A percentile compares a stretch with the other conserved stretches of the same genome.
phyloP scores from a whole-genome alignment of 2,113 vertebrate genomes.

The Macrotus californicus region DNA sequence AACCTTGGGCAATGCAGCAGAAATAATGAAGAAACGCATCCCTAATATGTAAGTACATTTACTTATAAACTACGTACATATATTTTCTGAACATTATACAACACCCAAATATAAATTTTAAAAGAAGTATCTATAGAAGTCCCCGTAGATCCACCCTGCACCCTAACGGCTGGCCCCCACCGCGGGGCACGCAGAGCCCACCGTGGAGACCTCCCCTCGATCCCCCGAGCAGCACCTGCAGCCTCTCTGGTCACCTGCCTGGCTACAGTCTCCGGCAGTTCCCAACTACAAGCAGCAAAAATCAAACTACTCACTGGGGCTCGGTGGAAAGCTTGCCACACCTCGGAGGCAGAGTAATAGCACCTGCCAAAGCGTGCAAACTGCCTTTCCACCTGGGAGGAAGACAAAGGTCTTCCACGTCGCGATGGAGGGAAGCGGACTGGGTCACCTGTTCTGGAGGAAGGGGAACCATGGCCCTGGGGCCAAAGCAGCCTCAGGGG shows the following conservation, averaged over 20 bases:
- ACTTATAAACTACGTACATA: not conserved
- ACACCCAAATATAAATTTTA: not conserved
- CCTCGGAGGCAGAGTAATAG: not conserved
- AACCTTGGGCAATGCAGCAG: not conserved
- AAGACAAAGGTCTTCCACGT: not conserved
- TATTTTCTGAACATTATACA: not conserved
- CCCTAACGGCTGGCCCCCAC: not conserved
- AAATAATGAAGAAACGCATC: not conserved
- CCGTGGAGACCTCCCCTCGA: not conserved
- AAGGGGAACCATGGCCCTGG: not conserved
- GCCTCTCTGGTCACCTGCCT: not conserved
- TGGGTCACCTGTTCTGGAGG: rapidly evolving
- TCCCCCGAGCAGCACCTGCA: not conserved
- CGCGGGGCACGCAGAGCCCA: rapidly evolving
- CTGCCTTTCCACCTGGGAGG: not conserved
- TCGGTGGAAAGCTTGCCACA: not conserved
- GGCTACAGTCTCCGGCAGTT: not conserved
- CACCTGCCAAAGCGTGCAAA: not conserved
- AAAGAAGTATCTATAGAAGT: not conserved
- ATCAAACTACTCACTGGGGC: not conserved
- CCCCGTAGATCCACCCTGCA: not conserved
- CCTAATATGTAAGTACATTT: not conserved
- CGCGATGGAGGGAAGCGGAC: not conserved
- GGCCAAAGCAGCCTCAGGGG: rapidly evolving
- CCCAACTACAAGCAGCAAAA: not conserved